These are phyloP conservation scores for Choloepus hoffmanni DNA, from an alignment of 2,113 vertebrate species.

Conservation along the genomic window DNA sequence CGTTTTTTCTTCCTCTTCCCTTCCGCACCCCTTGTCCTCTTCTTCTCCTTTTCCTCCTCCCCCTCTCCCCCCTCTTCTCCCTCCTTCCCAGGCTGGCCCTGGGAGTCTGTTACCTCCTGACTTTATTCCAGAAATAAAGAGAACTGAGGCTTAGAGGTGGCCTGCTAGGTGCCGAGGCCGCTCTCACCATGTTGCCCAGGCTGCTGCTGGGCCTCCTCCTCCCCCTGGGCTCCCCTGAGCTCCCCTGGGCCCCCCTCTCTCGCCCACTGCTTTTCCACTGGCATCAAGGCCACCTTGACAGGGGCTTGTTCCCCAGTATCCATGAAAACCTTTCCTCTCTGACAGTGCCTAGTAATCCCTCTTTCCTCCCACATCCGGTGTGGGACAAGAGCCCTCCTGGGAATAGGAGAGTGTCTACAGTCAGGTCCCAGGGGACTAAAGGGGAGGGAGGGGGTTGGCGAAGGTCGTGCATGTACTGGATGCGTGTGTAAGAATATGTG, in stretches of 20 bases:
- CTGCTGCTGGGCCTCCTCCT: too few species aligned
- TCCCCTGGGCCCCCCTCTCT: too few species aligned
- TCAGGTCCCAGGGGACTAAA: not conserved
- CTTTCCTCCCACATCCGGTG: not conserved
- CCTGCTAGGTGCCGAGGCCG: not conserved
- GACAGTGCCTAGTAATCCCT: accelerated
- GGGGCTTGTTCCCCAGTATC: not conserved
- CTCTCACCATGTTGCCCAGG: not conserved
- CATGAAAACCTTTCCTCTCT: not conserved
- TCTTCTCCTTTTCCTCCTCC: not conserved
- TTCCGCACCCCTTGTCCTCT: too few species aligned
- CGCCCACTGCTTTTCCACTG: not conserved
- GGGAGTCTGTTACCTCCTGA: not conserved
- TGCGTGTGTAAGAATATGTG: accelerated
- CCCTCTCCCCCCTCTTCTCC: not conserved
- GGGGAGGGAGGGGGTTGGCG: accelerated
- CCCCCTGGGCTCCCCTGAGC: too few species aligned
- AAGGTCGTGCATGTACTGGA: accelerated
- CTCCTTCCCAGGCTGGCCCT: not conserved
- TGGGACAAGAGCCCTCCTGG: not conserved
- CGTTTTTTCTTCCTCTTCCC: accelerated
- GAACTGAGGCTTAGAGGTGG: not conserved
- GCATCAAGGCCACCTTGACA: not conserved
- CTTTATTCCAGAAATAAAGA: not conserved
- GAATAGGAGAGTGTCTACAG: not conserved